phyloP scores from a whole-genome alignment of 2,113 vertebrate genomes.

The Barnardius zonarius region DNA sequence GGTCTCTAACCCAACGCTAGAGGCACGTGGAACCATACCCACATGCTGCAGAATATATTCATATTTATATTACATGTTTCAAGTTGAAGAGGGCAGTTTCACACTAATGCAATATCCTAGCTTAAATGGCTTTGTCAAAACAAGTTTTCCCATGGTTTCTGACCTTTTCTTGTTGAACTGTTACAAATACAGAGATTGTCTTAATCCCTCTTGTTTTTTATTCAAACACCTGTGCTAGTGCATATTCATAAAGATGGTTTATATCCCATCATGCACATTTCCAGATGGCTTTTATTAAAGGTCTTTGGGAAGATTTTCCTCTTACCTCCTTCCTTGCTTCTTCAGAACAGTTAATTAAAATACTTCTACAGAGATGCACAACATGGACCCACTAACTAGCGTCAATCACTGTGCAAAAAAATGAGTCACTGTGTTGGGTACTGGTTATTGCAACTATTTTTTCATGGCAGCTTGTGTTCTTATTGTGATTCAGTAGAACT shows the following conservation, averaged over 20 bases:
- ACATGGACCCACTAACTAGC: constrained; percentile 34
- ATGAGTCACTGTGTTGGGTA: background rate
- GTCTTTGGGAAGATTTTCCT: constrained; percentile 40
- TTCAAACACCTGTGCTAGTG: constrained; percentile 30
- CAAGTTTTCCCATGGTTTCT: constrained; percentile 36
- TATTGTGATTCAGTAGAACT: constrained; percentile 69
- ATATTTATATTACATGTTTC: background rate
- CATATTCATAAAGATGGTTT: constrained; percentile 49
- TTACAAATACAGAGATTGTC: background rate
- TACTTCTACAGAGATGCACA: constrained; percentile 46
- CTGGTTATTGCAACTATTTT: background rate
- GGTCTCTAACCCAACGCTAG: constrained; percentile 23
- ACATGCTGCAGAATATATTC: constrained; percentile 16
- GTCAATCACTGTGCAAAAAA: constrained; percentile 47
- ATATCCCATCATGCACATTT: background rate
- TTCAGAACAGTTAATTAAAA: constrained; percentile 60
- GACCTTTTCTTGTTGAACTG: constrained; percentile 5
- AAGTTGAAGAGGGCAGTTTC: constrained; percentile 9
- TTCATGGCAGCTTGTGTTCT: constrained; percentile 37
- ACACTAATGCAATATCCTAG: background rate
- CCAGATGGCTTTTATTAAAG: constrained; percentile 50
- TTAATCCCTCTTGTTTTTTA: constrained; percentile 51
- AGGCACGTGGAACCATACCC: background rate
- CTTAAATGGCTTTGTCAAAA: constrained; percentile 19
- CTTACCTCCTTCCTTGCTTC: background rate